Evolutionary conservation across 2,113 vertebrate genomes (phyloP), one percentile per base, ranked within the genome.

Genomic region (Malurus melanocephalus): DNA sequence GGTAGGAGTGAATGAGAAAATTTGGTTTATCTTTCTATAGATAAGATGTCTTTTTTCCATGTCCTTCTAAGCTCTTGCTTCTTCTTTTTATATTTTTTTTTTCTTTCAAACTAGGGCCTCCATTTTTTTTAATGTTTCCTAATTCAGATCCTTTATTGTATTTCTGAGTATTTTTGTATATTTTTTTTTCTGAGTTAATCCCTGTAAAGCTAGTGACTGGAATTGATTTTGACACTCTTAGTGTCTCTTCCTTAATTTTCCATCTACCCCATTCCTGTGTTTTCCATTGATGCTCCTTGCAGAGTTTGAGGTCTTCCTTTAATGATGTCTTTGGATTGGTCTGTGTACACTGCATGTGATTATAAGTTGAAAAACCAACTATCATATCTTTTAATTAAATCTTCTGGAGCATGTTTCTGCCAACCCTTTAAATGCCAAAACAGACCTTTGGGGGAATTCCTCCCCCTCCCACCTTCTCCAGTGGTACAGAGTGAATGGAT

Each of bases 391-490:
- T 45, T 55, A 68, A 80, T 69, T 91, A 74, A 62, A 51, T 66
- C 32, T 62, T 71, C 16, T 73, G n/a, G 61, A 71, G 27, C 19
- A 13, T 64, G 14, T 83, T 68, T 80, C 24, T 90, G 18, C 38
- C 55, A 87, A 62, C 17, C 18, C 13, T 88, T 66, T 59, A 52
- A 72, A n/a, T 85, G 62, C 3, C 9, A 72, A 57, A 84, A 14
- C 48, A 79, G 43, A 59, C 71, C 40, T 82, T 75, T 16, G 33
- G 20, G 62, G 35, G 23, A 67, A 45, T 78, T 45, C 43, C 8
- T 23, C 14, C 9, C 18, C 16, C 3, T 18, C 5, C 1, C 4
- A 2, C 9, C 5, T 6, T 4, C 13, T 1, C 1, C 4, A 2
- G 23, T 30, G 13, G 1, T 52, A 30, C 13, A 13, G 32, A 46